phyloP scores from a whole-genome alignment of 2,797 vertebrate species.

The Acrossocheilus wenchowensis region DNA sequence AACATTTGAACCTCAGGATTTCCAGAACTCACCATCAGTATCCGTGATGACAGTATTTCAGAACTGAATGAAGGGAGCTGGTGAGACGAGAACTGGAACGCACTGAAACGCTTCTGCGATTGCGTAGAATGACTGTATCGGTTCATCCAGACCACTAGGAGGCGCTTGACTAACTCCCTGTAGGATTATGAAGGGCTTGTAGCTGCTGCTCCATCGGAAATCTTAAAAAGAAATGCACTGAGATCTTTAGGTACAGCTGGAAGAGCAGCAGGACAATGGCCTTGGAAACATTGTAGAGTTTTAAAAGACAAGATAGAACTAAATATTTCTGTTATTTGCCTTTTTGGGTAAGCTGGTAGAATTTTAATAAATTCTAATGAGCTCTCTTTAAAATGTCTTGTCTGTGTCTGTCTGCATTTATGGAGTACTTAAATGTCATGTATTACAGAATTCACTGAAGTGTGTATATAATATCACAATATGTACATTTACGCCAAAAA shows the following conservation, averaged over 20 bases:
- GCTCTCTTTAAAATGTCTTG: conserved; percentile 56
- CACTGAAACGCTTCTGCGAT: conserved; percentile 44
- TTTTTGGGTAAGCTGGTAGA: conserved; percentile 81
- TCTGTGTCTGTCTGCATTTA: background rate
- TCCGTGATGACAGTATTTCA: conserved; percentile 26
- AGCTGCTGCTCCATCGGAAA: conserved; percentile 41
- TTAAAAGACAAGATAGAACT: conserved; percentile 73
- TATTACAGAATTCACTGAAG: background rate
- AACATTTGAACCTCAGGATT: conserved; percentile 44
- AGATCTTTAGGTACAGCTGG: conserved; percentile 61
- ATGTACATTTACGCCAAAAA: background rate
- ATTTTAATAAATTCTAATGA: conserved; percentile 85
- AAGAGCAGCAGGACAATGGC: conserved; percentile 58
- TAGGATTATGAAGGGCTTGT: conserved; percentile 38
- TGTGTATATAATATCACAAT: background rate
- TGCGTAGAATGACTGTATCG: conserved; percentile 16
- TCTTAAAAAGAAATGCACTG: conserved; percentile 54
- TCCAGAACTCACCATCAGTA: conserved; percentile 20
- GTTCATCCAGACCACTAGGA: conserved; percentile 57
- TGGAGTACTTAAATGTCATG: background rate
- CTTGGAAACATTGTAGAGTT: conserved; percentile 72
- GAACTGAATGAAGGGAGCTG: background rate
- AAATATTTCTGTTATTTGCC: conserved; percentile 82
- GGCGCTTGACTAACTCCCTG: conserved; percentile 47
- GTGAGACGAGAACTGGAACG: background rate